Base-by-base conservation (phyloP, 35 echinoderm and acorn worm genomes). In the Hemicentrotus pulcherrimus region DNA sequence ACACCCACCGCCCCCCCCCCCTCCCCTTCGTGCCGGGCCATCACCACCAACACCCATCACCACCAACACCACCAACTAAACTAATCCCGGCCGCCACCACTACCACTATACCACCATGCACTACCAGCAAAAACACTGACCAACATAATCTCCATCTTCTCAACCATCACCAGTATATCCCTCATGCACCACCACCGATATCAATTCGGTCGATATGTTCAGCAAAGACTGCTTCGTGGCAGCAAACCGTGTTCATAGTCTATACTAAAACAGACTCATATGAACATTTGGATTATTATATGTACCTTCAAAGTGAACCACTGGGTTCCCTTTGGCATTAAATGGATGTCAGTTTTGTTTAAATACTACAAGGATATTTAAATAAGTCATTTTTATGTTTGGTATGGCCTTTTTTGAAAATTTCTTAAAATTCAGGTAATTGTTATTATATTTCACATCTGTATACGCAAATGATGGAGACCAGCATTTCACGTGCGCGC, bases 191-290 rank as follows among this genome's bases (percentile, higher is more conserved):
- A 50, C 12, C 48, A 50, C 12, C 48, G 2, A 55, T 55, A 14
- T 15, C 50, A 78, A 22, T 5, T 71, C n/a, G 28, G 65, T 78
- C 19, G 65, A 28, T 78, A 78, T 78, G 19, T 78, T 78, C 65
- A 78, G 65, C 28, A 78, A 78, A 78, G 65, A 78, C 28, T 78
- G 65, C 65, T 78, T 78, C 65, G 65, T 78, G 65, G 65, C 65
- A 78, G 65, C 65, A 78, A 78, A 78, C 19, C 24, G 19, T 78
- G 22, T n/a, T 78, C 1, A 18, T 78, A 78, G 65, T 78, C 65
- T 78, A 78, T 28, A 78, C 19, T 7, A 28, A 78, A 78, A 78
- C 19, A 78, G 65, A 28, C 65, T 28, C 24, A 78, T 78, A 0
- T n/a, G 7, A 28, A 10, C 10, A 78, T 28, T 78, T 22, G 28